A percentile compares a stretch with the other conserved stretches of the same genome.
phyloP scores from a whole-genome alignment of 2,888 invertebrate genomes.

The Octonoba sinensis region DNA sequence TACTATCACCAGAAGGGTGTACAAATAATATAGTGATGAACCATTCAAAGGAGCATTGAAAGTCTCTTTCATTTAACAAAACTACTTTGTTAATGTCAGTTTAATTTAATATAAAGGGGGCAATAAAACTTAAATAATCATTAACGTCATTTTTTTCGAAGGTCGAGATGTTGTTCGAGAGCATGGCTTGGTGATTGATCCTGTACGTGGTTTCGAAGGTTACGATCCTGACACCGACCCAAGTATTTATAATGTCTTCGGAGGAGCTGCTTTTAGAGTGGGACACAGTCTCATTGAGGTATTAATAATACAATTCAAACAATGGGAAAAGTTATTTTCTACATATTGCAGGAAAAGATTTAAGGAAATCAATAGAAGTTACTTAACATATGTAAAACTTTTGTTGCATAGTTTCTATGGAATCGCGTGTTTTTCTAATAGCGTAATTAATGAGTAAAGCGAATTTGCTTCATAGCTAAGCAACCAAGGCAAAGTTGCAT shows the following conservation, averaged over 20 bases:
- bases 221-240: slow-evolving; percentile 81
- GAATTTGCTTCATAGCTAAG: too few species aligned
- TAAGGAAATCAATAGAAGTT: background rate
- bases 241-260: slow-evolving; percentile 85
- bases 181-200: slow-evolving; percentile 16
- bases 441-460: too few species aligned
- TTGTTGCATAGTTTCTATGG: too few species aligned
- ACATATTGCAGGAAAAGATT: background rate
- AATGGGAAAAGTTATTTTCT: background rate
- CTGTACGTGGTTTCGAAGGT: slow-evolving; percentile 25
- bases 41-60: background rate
- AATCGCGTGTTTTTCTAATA: too few species aligned
- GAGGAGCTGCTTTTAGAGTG: slow-evolving; percentile 80
- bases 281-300: slow-evolving; percentile 81
- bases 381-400: background rate
- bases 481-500: too few species aligned
- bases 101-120: too few species aligned
- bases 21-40: background rate
- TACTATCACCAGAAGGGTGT: background rate
- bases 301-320: too few species aligned
- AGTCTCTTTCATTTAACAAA: background rate
- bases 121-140: background rate
- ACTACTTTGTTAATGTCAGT: background rate
- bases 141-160: background rate
- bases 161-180: slow-evolving; percentile 29